Base-by-base conservation (phyloP, 1,140 invertebrate species). In the Panulirus ornatus region DNA sequence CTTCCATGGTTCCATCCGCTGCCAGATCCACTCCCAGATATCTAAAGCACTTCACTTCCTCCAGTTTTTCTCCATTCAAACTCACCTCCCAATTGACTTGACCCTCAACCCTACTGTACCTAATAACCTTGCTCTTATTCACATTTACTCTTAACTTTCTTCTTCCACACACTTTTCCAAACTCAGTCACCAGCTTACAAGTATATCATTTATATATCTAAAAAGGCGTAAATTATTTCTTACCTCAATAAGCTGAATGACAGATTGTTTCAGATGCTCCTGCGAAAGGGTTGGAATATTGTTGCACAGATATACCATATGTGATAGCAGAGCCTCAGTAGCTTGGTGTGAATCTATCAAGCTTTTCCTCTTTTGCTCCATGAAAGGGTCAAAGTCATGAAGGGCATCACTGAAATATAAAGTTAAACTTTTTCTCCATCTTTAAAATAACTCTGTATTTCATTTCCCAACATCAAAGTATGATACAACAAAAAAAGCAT, bases 351-450 rank as follows among this genome's bases (percentile, higher is more conserved):
- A 95, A 44, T 93, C 94, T 2, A 85, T 91, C 73, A 97, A 96
- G 5, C 95, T 94, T 38, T 95, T 94, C 63, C 95, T 88, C 93
- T 99, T 99, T 93, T 96, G 95, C 19, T 95, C 95, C 76, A 93
- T 93, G 94, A 98, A 99, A 40, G 96, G 96, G 94, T 99, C 98
- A 93, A 96, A 97, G 8, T 93, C 93, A 76, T 95, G 94, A 1
- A 98, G 93, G 2, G 93, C 92, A 92, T 94, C 94, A 84, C 96
- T 97, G 93, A 71, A 84, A 81, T n/a, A 40, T 0, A 75, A 58
- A n/a, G n/a, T n/a, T n/a, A n/a, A n/a, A n/a, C 11, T 58, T 11
- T 71, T 34, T 2, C 19, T 30, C 27, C 2, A 71, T 22, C 44
- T 16, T 47, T 47, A 47, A 47, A n/a, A 70, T 11, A 54, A 70